Evolutionary conservation across 2,888 invertebrate genomes (phyloP).

Genomic region (Eucriotettix oculatus): DNA sequence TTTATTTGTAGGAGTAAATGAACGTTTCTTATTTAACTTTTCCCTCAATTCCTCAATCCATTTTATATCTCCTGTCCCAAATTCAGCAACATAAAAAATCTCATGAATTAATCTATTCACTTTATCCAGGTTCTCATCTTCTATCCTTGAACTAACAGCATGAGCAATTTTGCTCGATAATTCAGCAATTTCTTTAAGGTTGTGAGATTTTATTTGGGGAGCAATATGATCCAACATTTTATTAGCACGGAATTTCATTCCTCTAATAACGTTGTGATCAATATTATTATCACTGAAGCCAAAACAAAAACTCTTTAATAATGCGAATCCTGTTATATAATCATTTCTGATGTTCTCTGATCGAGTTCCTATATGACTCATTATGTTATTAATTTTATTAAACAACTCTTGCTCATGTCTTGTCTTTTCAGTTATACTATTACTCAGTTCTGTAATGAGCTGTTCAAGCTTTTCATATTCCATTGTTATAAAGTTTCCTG

Average conservation of each 20-base stretch:
- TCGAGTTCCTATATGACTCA: not conserved
- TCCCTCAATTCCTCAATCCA: constrained; percentile 4
- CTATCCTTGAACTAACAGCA: constrained; percentile 2
- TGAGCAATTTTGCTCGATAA: not conserved
- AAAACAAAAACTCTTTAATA: not conserved
- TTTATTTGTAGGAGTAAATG: not conserved
- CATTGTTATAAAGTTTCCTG: not conserved
- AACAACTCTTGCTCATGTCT: constrained; percentile 7
- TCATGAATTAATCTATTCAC: constrained; percentile 2
- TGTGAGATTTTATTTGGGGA: not conserved
- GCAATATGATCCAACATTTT: not conserved
- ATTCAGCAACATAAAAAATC: constrained; percentile 6
- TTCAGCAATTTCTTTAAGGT: not conserved
- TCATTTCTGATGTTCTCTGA: not conserved
- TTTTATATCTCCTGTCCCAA: constrained; percentile 1
- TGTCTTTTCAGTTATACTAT: constrained; percentile 6
- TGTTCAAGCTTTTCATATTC: constrained; percentile 2
- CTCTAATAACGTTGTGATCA: not conserved
- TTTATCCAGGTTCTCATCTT: constrained; percentile 2
- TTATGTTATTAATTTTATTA: constrained; percentile 5
- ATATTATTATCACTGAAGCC: not conserved
- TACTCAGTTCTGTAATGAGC: constrained; percentile 6
- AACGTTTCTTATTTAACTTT: not conserved
- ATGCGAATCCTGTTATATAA: not conserved
- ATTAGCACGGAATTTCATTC: not conserved